phyloP scores from a whole-genome alignment of 2,113 vertebrate genomes.

The Raphicerus campestris region DNA sequence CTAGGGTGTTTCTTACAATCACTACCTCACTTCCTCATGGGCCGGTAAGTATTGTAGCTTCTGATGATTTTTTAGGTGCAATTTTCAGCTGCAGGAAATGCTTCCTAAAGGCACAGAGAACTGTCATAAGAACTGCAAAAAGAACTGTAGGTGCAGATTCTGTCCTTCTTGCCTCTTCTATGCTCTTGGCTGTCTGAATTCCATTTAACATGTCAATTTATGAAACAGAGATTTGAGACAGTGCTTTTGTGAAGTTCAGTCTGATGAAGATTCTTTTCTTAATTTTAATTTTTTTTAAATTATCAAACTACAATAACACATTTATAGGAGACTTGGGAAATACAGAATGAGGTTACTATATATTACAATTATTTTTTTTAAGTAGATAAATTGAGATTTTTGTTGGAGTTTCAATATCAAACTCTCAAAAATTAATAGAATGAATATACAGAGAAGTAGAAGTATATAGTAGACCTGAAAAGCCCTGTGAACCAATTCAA shows the following conservation, averaged over 20 bases:
- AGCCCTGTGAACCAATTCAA: too few relatives aligned
- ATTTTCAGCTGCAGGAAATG: background rate
- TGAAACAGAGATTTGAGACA: background rate
- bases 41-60: constrained; percentile 81
- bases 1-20: constrained; percentile 91
- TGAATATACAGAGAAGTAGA: too few relatives aligned
- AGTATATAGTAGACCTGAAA: too few relatives aligned
- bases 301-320: background rate
- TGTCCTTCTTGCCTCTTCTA: background rate
- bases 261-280: background rate
- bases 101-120: background rate
- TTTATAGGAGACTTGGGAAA: background rate
- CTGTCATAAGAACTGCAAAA: background rate
- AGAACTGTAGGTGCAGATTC: background rate
- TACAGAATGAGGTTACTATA: background rate
- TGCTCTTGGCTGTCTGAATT: background rate
- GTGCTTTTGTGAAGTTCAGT: background rate
- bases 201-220: background rate
- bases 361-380: too few relatives aligned
- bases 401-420: too few relatives aligned
- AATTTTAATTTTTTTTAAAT: background rate
- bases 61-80: background rate
- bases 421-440: too few relatives aligned
- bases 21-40: constrained; percentile 94
- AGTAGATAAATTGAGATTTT: too few relatives aligned